Conservation (phyloP, 2,888 invertebrate species). For the Polyommatus icarus region DNA sequence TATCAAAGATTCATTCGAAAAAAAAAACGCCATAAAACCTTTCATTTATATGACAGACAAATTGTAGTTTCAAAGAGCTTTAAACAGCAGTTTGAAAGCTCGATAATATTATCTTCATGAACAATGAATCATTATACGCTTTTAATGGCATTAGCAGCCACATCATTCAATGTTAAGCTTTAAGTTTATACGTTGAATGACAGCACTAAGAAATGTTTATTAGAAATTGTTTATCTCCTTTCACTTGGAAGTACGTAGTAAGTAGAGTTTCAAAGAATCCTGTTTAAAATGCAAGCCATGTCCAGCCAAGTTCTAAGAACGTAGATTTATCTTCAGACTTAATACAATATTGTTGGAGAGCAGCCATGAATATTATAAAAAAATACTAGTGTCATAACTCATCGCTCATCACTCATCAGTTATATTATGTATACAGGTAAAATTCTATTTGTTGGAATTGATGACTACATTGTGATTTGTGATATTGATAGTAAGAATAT, state of each 20-base stretch:
- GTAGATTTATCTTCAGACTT: slow-evolving; percentile 6
- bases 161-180: slow-evolving; percentile 8
- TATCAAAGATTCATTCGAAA: too few relatives aligned
- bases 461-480: neutral
- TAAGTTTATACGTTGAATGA: slow-evolving; percentile 5
- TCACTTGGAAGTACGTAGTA: neutral
- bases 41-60: neutral
- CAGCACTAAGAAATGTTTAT: neutral
- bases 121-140: slow-evolving; percentile 10
- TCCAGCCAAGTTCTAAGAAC: neutral
- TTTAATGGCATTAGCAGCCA: neutral
- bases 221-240: neutral
- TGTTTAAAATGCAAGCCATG: slow-evolving; percentile 24
- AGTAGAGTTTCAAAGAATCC: slow-evolving; percentile 20
- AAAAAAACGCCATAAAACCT: too few relatives aligned
- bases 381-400: neutral
- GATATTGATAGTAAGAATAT: neutral
- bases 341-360: neutral
- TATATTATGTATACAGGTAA: neutral
- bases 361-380: neutral
- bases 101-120: neutral
- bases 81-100: neutral
- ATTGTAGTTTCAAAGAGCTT: neutral
- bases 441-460: too few relatives aligned
- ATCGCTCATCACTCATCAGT: neutral